Percentiles rank a stretch among this genome's conserved stretches.
Conservation (phyloP, 2,888 invertebrate genomes). For the Lasioglossum pauxillum region DNA sequence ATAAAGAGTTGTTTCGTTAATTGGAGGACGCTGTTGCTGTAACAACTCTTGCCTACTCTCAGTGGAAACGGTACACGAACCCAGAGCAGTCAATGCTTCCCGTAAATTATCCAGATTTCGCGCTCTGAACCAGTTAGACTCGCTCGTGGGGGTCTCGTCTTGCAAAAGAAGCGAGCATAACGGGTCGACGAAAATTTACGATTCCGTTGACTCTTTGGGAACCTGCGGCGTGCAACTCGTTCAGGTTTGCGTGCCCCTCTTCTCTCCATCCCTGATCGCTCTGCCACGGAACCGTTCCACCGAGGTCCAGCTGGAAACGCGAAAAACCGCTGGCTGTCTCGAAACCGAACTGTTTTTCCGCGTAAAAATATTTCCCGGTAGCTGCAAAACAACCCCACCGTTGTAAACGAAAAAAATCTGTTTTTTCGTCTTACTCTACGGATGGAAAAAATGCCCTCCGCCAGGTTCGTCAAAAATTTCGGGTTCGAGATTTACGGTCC, state of each 20-base stretch:
- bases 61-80: constrained; percentile 55
- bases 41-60: constrained; percentile 70
- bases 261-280: not conserved
- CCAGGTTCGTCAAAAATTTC: constrained; percentile 2
- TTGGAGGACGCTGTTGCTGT: constrained; percentile 67
- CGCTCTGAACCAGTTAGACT: constrained; percentile 69
- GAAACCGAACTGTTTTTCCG: not conserved
- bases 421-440: not conserved
- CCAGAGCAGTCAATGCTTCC: constrained; percentile 50
- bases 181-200: constrained; percentile 77
- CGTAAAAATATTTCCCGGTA: constrained; percentile 5
- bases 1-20: constrained; percentile 78
- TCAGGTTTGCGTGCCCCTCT: not conserved
- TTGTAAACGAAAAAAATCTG: not conserved
- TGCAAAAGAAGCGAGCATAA: constrained; percentile 66
- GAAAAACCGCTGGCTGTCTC: constrained; percentile 1
- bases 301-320: not conserved
- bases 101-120: constrained; percentile 72
- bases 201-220: constrained; percentile 58
- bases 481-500: constrained; percentile 42
- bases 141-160: constrained; percentile 41
- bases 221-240: constrained; percentile 41
- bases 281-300: not conserved
- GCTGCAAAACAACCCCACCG: not conserved
- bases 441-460: not conserved